Conservation (phyloP, 92 coral and sea anemone species). For the Parazoanthus darwini region DNA sequence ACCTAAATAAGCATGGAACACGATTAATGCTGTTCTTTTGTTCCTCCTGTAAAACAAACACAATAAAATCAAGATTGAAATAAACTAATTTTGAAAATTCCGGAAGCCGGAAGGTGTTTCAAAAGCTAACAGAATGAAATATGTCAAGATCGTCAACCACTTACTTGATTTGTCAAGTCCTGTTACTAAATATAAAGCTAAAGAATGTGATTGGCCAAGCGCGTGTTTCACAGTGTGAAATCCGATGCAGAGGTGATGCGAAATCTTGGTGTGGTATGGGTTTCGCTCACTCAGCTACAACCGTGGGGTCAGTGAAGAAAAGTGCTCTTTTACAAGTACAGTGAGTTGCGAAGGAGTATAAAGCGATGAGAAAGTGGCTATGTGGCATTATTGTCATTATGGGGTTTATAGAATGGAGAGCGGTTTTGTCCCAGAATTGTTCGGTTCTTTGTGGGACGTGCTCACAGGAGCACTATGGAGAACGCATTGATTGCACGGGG, state of each 20-base stretch:
- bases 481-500: conserved; percentile 1
- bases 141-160: conserved; percentile 16
- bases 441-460: not conserved
- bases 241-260: conserved; percentile 7
- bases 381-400: not conserved
- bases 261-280: not conserved
- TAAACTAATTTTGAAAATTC: conserved; percentile 19
- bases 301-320: not conserved
- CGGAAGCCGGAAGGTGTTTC: conserved; percentile 33
- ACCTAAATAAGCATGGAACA: not conserved
- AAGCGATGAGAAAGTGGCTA: conserved; percentile 14
- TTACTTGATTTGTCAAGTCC: conserved; percentile 29
- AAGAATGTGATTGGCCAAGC: conserved; percentile 10
- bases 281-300: conserved; percentile 5
- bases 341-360: not conserved
- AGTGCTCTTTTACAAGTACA: not conserved
- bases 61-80: not conserved
- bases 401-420: conserved; percentile 17
- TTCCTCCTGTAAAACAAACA: not conserved
- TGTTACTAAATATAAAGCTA: conserved; percentile 10
- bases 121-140: conserved; percentile 19
- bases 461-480: not conserved
- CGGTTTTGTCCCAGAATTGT: not conserved
- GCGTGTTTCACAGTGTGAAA: conserved; percentile 11
- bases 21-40: not conserved